Evolutionary conservation across 1,140 invertebrate genomes (phyloP), one percentile per base, ranked within the genome.

Genomic region (Sitophilus oryzae): DNA sequence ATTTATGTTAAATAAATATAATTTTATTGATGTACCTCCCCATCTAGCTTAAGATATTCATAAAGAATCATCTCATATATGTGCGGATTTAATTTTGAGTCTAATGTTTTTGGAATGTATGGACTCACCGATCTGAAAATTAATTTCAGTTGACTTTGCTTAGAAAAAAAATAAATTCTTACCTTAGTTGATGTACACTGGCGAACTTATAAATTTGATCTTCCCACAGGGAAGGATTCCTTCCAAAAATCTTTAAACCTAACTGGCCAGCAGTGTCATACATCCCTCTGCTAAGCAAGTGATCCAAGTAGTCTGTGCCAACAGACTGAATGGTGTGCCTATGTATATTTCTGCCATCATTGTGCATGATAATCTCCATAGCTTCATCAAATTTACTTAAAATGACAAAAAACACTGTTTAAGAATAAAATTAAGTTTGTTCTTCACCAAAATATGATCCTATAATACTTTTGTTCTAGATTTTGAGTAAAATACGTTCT

Each of bases 41-140:
- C 80, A 74, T 97, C 90, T 38, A 85, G 81, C 70, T 93, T 88
- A 1, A 99, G 73, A 71, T 91, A 97, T 69, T 98, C 93, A 64
- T 89, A 91, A 2, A 99, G 76, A 23, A 99, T 91, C 80, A 93
- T 88, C 75, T 98, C 95, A 74, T 99, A 99, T 53, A 95, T 86
- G 34, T 90, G 81, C 0, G 89, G 82, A 70, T 85, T 84, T 10
- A 98, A 76, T 49, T 82, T 82, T 21, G 75, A 79, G 40, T 88
- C 78, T 9, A 81, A 74, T 8, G 78, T 80, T 62, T 82, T 78
- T 21, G 86, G 85, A 38, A 99, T 76, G 73, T 93, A 95, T 0
- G 84, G 78, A 65, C 91, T 91, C 9, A 99, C 82, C 2, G 86
- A 82, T 41, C 72, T 70, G 37, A 35, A 22, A 43, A 23, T 42